These are phyloP conservation scores for Holacanthella duospinosa DNA, from an alignment of 2,888 invertebrate species.

Conservation along the genomic window DNA sequence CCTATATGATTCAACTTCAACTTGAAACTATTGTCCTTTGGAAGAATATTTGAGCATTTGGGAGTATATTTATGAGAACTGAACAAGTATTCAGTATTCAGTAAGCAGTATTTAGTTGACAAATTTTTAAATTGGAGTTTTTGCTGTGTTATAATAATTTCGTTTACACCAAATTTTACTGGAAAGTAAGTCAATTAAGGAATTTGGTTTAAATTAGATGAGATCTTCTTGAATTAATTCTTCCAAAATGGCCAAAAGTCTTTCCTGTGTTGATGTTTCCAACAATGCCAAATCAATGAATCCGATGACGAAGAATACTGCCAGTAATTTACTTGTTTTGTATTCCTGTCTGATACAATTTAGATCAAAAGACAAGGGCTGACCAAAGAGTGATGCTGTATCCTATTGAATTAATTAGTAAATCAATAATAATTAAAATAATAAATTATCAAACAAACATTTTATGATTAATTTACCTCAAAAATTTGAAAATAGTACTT, in stretches of 20 bases:
- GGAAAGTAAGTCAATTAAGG: too few species aligned
- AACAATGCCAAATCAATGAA: slow-evolving; percentile 24
- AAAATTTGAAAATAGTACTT: slow-evolving; percentile 35
- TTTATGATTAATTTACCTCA: slow-evolving; percentile 19
- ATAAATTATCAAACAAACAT: too few species aligned
- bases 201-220: background rate
- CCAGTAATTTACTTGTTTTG: slow-evolving; percentile 25
- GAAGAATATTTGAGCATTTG: too few species aligned
- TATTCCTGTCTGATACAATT: slow-evolving; percentile 19
- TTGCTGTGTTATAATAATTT: too few species aligned
- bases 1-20: too few species aligned
- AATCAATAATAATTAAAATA: background rate
- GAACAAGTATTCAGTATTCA: too few species aligned
- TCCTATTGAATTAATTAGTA: background rate
- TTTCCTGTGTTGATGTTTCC: slow-evolving; percentile 21
- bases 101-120: too few species aligned
- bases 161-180: too few species aligned
- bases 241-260: slow-evolving; percentile 24
- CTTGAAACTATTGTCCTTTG: too few species aligned
- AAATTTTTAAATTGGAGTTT: too few species aligned
- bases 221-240: slow-evolving; percentile 23
- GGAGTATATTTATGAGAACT: too few species aligned
- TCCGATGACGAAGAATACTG: slow-evolving; percentile 25
- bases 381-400: background rate
- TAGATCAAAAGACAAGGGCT: slow-evolving; percentile 17